Evolutionary conservation across 2,888 invertebrate genomes (phyloP).

Genomic region (Corythucha ciliata): DNA sequence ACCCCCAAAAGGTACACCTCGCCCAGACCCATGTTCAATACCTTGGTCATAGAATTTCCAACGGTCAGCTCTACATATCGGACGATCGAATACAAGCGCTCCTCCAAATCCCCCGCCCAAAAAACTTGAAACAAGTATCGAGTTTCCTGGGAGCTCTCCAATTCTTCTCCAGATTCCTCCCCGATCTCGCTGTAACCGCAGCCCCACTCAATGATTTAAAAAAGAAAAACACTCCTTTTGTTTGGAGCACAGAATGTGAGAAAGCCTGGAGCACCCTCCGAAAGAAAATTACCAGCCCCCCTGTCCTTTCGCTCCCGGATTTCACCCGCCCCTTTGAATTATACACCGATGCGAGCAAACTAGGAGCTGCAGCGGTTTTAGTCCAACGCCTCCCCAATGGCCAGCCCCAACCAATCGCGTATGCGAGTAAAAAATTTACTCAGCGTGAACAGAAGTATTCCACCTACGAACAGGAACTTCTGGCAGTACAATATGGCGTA

Average conservation of each 20-base stretch:
- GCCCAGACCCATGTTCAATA: slow-evolving; percentile 17
- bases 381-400: not conserved
- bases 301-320: slow-evolving; percentile 12
- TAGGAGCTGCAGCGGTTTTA: slow-evolving; percentile 9
- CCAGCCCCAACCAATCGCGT: slow-evolving; percentile 12
- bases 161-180: slow-evolving; percentile 36
- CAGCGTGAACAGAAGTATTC: slow-evolving; percentile 9
- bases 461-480: slow-evolving; percentile 16
- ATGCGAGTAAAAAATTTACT: not conserved
- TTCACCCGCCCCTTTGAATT: slow-evolving; percentile 1
- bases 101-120: slow-evolving; percentile 24
- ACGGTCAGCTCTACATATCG: slow-evolving; percentile 23
- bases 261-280: slow-evolving; percentile 7
- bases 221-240: slow-evolving; percentile 9
- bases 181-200: slow-evolving; percentile 29
- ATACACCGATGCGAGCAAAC: slow-evolving; percentile 10
- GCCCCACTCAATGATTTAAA: slow-evolving; percentile 33
- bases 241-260: slow-evolving; percentile 3
- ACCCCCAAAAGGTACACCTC: slow-evolving; percentile 30
- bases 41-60: slow-evolving; percentile 21
- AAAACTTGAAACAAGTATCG: slow-evolving; percentile 27
- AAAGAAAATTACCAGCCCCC: slow-evolving; percentile 2
- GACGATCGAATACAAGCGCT: slow-evolving; percentile 28
- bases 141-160: slow-evolving; percentile 33
- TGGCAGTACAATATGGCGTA: not conserved